Evolutionary conservation across 2,888 invertebrate species (phyloP).

Genomic region (Bombylius major): DNA sequence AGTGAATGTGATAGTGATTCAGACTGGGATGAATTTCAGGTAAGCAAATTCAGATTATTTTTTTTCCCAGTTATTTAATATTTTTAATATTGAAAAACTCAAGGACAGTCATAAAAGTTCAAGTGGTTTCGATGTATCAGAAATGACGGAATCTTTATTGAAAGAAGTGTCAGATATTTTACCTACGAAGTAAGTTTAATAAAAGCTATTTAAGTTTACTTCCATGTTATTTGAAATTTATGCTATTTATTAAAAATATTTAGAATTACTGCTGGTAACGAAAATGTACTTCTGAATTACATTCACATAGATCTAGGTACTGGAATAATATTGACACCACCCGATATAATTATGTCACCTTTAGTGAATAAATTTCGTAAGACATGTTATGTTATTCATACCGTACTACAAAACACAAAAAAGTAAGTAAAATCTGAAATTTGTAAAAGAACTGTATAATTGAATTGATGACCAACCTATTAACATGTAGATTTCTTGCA

Average conservation of each 20-base stretch:
- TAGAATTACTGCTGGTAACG: constrained; percentile 54
- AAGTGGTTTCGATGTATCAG: constrained; percentile 52
- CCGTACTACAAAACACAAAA: constrained; percentile 56
- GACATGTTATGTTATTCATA: constrained; percentile 60
- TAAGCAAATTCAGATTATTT: neutral
- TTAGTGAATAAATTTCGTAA: constrained; percentile 58
- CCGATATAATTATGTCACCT: constrained; percentile 36
- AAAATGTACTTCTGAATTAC: constrained; percentile 64
- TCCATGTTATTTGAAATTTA: no score
- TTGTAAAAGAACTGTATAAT: neutral
- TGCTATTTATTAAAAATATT: constrained; percentile 8
- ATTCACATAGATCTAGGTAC: constrained; percentile 58
- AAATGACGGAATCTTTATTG: constrained; percentile 57
- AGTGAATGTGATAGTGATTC: constrained; percentile 62
- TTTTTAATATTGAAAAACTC: constrained; percentile 17
- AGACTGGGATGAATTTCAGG: constrained; percentile 52
- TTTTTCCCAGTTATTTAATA: neutral
- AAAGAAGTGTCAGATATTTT: constrained; percentile 54
- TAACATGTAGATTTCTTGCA: no score
- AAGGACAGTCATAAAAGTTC: constrained; percentile 54
- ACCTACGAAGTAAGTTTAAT: constrained; percentile 24
- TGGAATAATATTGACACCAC: constrained; percentile 56
- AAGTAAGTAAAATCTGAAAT: constrained; percentile 25
- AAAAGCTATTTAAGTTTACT: neutral
- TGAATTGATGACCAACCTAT: neutral